Conservation (phyloP, 2,888 invertebrate genomes). For the Microplitis deprimator region DNA sequence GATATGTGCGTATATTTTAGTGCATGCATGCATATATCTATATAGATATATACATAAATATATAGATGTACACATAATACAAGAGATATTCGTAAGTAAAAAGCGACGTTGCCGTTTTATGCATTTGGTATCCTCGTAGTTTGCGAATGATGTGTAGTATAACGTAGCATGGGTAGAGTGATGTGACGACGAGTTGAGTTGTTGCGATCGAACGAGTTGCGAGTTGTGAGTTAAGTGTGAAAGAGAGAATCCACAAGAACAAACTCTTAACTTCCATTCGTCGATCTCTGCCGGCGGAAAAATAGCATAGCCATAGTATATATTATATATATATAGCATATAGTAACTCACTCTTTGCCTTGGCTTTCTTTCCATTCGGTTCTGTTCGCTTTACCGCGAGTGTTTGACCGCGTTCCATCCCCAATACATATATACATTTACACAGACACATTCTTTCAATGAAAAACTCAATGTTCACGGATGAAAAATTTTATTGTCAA, state of each 20-base stretch:
- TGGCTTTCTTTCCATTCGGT: slow-evolving; percentile 54
- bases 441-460: background rate
- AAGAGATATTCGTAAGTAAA: slow-evolving; percentile 20
- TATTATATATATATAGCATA: background rate
- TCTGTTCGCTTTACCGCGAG: slow-evolving; percentile 38
- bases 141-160: slow-evolving; percentile 8
- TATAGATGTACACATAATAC: background rate
- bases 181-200: slow-evolving; percentile 55
- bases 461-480: background rate
- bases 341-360: slow-evolving; percentile 45
- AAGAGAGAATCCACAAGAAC: slow-evolving; percentile 20
- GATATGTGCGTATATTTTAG: background rate
- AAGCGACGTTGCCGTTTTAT: slow-evolving; percentile 36
- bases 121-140: background rate
- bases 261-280: slow-evolving; percentile 12
- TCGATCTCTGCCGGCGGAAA: slow-evolving; percentile 49
- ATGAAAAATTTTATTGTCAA: background rate
- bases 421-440: slow-evolving; percentile 11
- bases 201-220: slow-evolving; percentile 45
- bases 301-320: slow-evolving; percentile 44
- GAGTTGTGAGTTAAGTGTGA: slow-evolving; percentile 7
- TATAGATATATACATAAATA: background rate
- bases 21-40: background rate
- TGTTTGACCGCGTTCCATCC: slow-evolving; percentile 41
- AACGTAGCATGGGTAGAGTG: slow-evolving; percentile 53